Evolutionary conservation across 1,140 invertebrate species (phyloP), one percentile per base, ranked within the genome.

Genomic region (Tetraneura akinire): DNA sequence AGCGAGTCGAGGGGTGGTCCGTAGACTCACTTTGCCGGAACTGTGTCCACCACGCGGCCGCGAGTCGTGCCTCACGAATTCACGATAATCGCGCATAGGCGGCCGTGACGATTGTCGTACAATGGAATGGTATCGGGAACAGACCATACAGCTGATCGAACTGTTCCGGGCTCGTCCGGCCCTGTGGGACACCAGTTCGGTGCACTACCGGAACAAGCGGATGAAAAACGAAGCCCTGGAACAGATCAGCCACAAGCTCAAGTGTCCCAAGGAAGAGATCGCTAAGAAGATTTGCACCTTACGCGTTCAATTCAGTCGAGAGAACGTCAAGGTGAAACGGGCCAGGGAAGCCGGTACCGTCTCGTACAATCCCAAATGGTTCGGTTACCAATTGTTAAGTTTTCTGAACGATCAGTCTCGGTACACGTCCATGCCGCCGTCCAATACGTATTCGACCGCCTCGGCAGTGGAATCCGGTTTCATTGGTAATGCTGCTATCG

Each of bases 91-190:
- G 8, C 32, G 8, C 32, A 37, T n/a, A n/a, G 3, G 32, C 32
- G 32, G 3, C 32, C 32, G 3, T 37, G 32, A 37, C 32, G 32
- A 4, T 4, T 8, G 32, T 37, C 32, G 3, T 8, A 53, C 29
- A 10, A 76, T 76, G 73, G 73, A 76, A 57, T 76, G 73, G 73
- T 76, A 76, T 53, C 49, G 73, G 5, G 73, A 76, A 57, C 73
- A 76, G 73, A 76, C 73, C 53, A 42, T 76, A n/a, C 73, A 76
- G 51, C 37, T 76, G 73, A 76, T 76, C 53, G 73, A 76, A 53
- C 21, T 76, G 18, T 76, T 76, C 32, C 73, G 73, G 53, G 32
- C 21, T 9, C 73, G 73, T 11, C 73, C 73, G 53, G 73, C 73
- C n/a, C 51, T 76, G 53, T 76, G 73, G 73, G 73, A 76, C 73